phyloP scores from a whole-genome alignment of 2,888 invertebrate genomes.

The Drosophila eohydei region DNA sequence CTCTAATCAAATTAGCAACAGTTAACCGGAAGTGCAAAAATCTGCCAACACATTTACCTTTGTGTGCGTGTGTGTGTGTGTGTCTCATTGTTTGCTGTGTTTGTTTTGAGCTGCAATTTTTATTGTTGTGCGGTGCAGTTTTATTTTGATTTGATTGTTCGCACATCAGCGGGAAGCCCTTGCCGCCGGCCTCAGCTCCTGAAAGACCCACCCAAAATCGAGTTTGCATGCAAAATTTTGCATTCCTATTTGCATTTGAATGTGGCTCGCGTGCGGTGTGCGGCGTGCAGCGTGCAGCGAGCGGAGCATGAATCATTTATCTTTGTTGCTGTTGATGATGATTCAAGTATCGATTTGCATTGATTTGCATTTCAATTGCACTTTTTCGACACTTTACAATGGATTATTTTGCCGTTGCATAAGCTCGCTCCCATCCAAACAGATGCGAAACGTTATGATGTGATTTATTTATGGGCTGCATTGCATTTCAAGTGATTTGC shows the following conservation, averaged over 20 bases:
- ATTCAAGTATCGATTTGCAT: constrained; percentile 81
- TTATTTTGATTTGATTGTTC: constrained; percentile 77
- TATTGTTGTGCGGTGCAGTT: constrained; percentile 63
- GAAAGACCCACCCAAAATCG: constrained; percentile 47
- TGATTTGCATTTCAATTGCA: constrained; percentile 82
- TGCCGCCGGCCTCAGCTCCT: constrained; percentile 9
- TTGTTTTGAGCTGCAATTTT: constrained; percentile 46
- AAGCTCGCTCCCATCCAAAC: constrained; percentile 28
- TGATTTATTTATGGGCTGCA: constrained; percentile 75
- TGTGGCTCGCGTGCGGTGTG: constrained; percentile 58
- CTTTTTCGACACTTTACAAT: constrained; percentile 79
- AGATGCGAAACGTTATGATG: constrained; percentile 32
- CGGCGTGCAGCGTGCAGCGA: constrained; percentile 63
- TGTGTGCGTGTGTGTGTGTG: constrained; percentile 21
- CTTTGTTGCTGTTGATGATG: constrained; percentile 47
- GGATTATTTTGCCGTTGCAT: constrained; percentile 77
- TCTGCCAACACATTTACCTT: constrained; percentile 54
- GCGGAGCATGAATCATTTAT: constrained; percentile 75
- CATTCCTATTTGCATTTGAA: constrained; percentile 71
- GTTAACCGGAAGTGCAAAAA: constrained; percentile 78
- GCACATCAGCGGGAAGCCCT: constrained; percentile 65
- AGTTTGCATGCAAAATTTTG: constrained; percentile 64
- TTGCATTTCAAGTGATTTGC: constrained; percentile 71
- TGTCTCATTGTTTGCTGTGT: constrained; percentile 52
- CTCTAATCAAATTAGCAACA: constrained; percentile 84